Base-by-base conservation (phyloP, 2,113 vertebrate genomes). In the Toxotes jaculatrix region DNA sequence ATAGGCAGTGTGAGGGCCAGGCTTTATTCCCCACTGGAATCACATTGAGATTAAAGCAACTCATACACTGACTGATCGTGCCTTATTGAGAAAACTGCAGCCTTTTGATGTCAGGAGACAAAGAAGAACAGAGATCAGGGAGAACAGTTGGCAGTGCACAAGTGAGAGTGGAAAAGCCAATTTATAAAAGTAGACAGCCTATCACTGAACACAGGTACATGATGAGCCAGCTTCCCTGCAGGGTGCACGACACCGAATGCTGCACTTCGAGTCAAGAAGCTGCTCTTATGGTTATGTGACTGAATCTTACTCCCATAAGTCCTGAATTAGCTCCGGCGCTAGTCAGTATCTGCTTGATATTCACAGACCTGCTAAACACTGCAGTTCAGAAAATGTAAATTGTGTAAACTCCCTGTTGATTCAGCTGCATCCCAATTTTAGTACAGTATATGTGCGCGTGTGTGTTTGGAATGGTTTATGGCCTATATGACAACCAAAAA, bases 31-130 rank as follows among this genome's bases (percentile, higher is more conserved):
- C 76, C 5, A 38, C 67, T 74, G 79, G 73, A 80, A 74, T 74
- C 76, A 32, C 69, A 83, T 42, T 23, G n/a, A 82, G 75, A 92
- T 92, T 88, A 90, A 87, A 91, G 82, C 69, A 75, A 74, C 61
- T 75, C 65, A 40, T 56, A 36, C 77, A 34, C 27, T 62, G 51
- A 82, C 62, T 84, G 86, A 85, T 74, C 42, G 66, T 55, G 59
- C 85, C 80, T 85, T 74, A 77, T 82, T 78, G 62, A 80, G 64
- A 59, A 78, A 87, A 86, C 27, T 62, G 60, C 43, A 71, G 59
- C 47, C 72, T 74, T 90, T 83, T 91, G 83, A 90, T 85, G 70
- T 83, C 40, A 43, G 61, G 32, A 84, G 86, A 90, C 77, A 88
- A 82, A 89, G 81, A 86, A 7, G 14, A 80, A 70, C 7, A 32